Evolutionary conservation across 92 coral and sea anemone species (phyloP), one percentile per base, ranked within the genome.

Genomic region (Epizoanthus rinbou): DNA sequence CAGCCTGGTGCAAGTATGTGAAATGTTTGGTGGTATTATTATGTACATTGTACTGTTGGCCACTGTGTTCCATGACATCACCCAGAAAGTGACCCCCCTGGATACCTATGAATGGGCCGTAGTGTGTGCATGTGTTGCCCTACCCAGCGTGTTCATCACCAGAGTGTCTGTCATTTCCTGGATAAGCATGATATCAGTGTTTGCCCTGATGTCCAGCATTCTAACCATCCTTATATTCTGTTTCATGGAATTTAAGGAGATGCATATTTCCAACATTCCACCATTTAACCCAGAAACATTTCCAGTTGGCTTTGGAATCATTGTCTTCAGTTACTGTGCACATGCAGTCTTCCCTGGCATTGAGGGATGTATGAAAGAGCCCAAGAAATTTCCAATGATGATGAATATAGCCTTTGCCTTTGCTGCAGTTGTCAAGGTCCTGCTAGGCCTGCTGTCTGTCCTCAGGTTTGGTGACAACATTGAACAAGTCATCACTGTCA

Each of bases 281-380:
- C 58, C 80, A 56, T 93, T 93, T 23, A 84, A 91, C 67, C 82
- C 86, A 1, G 57, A 86, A 73, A 86, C 89, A 58, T 93, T 93
- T 57, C 98, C 98, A 8, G 86, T 93, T 21, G 98, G 95, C 18
- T 93, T 93, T 87, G 98, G 98, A 13, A 85, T 93, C 65, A 93
- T 93, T 58, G 98, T 93, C 62, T 93, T 93, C 83, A 93, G 98
- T 73, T 93, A 93, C 91, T 91, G 95, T 79, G 98, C 98, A 0
- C 98, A 93, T 69, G 98, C 98, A 18, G 93, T 93, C 47, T 93
- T 93, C 69, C 98, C 98, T 7, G 94, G 98, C 50, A 94, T 93
- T 8, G 98, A 93, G 78, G 98, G 98, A 22, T 88, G 98, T 86
- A 93, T 93, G 98, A 87, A 86, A 35, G 90, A 93, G 63, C 98